These are phyloP conservation scores for Drosophila kepulauana DNA, from an alignment of 1,140 invertebrate genomes.

Conservation along the genomic window DNA sequence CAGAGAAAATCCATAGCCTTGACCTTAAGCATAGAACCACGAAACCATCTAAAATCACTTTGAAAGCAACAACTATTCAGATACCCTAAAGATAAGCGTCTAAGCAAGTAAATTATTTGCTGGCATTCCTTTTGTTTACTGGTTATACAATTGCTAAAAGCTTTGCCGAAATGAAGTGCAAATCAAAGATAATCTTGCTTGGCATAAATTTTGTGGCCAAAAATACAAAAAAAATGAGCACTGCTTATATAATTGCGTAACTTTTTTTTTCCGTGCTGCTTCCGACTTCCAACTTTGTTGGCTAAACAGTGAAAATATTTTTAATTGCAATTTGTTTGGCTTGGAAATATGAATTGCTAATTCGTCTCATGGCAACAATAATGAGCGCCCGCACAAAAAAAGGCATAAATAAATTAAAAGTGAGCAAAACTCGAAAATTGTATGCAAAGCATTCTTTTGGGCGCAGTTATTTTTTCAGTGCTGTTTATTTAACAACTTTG, in stretches of 20 bases:
- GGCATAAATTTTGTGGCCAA: conserved; percentile 52
- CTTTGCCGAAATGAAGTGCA: conserved; percentile 13
- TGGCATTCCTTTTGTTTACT: not conserved
- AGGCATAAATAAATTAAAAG: conserved; percentile 10
- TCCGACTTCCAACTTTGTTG: conserved; percentile 1
- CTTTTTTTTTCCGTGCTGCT: conserved; percentile 23
- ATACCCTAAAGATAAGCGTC: not conserved
- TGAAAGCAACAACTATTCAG: not conserved
- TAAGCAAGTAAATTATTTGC: not conserved
- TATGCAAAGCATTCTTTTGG: not conserved
- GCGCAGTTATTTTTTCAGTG: not conserved
- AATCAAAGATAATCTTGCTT: conserved; percentile 61
- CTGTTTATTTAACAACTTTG: conserved; percentile 17
- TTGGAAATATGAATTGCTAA: conserved; percentile 64
- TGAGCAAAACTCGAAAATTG: not conserved
- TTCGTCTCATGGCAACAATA: conserved; percentile 39
- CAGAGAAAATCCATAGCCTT: conserved; percentile 47
- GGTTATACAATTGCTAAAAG: conserved; percentile 42
- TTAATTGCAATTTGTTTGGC: conserved; percentile 64
- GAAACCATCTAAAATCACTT: not conserved
- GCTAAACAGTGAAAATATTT: conserved; percentile 38
- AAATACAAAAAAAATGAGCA: conserved; percentile 20
- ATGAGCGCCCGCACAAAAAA: conserved; percentile 9
- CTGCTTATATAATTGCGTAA: conserved; percentile 23
- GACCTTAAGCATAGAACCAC: conserved; percentile 46